Evolutionary conservation across 2,113 vertebrate genomes (phyloP).

Genomic region (Amphiprion percula): DNA sequence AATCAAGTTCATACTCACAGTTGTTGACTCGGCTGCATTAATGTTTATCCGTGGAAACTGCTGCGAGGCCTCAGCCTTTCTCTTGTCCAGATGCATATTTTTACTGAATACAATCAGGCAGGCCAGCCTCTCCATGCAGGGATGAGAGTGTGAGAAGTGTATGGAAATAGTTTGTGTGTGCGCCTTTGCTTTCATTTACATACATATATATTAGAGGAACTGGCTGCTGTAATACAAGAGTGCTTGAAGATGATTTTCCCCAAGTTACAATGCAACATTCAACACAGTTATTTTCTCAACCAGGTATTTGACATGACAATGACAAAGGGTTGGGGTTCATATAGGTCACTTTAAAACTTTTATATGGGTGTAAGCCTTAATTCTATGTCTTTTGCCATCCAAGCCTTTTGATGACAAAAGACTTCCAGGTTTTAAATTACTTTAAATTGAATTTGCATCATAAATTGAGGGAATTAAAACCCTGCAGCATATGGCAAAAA

Average conservation of each 20-base stretch:
- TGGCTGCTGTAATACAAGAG: constrained; percentile 14
- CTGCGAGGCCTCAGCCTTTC: background rate
- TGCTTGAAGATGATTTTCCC: background rate
- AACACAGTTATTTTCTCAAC: constrained; percentile 4
- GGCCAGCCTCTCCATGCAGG: constrained; percentile 4
- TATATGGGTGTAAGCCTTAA: constrained; percentile 40
- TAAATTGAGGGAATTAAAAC: constrained; percentile 24
- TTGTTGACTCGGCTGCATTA: background rate
- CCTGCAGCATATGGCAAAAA: constrained; percentile 14
- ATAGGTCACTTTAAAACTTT: constrained; percentile 22
- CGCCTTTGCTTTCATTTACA: constrained; percentile 40
- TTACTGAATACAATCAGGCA: constrained; percentile 10
- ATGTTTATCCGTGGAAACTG: background rate
- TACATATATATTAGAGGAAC: constrained; percentile 31
- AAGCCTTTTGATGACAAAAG: background rate
- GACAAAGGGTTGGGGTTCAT: background rate
- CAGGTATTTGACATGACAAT: background rate
- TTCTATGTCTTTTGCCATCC: background rate
- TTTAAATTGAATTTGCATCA: constrained; percentile 17
- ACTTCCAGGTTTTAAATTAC: constrained; percentile 15
- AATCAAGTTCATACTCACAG: constrained; percentile 17
- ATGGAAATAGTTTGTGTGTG: constrained; percentile 22
- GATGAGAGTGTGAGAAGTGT: constrained; percentile 12
- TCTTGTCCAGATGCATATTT: constrained; percentile 12
- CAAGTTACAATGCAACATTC: constrained; percentile 22